These are phyloP conservation scores for Mnemiopsis leidyi DNA, from an alignment of 37 sponge, comb jelly and placozoan genomes.

Conservation along the genomic window DNA sequence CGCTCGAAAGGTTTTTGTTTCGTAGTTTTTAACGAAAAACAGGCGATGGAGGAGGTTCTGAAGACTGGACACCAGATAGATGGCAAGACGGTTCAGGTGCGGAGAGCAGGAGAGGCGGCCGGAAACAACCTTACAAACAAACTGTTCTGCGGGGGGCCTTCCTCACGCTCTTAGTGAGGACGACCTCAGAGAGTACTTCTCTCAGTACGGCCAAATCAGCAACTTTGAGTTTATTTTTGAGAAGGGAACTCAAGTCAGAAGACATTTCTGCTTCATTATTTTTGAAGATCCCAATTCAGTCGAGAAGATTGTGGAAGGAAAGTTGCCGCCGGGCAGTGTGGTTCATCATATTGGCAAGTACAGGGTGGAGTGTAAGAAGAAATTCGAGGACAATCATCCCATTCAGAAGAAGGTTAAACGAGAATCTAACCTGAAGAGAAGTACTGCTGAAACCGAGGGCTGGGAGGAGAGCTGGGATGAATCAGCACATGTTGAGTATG, in stretches of 20 bases:
- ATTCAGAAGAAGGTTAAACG: constrained; percentile 55
- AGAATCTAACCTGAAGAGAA: constrained; percentile 13
- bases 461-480: not conserved
- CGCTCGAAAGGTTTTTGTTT: constrained; percentile 65
- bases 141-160: constrained; percentile 55
- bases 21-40: constrained; percentile 37
- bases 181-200: constrained; percentile 36
- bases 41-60: not conserved
- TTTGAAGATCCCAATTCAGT: constrained; percentile 12
- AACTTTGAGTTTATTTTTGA: constrained; percentile 52
- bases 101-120: not conserved
- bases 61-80: constrained; percentile 22
- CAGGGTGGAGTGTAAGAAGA: constrained; percentile 60
- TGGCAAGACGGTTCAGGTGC: not conserved
- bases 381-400: constrained; percentile 60
- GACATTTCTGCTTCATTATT: constrained; percentile 33
- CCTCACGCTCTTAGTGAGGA: constrained; percentile 51
- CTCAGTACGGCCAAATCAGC: constrained; percentile 3
- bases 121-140: constrained; percentile 3
- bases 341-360: constrained; percentile 38
- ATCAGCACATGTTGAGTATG: not conserved
- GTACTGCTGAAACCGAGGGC: not conserved
- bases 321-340: constrained; percentile 35
- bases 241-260: constrained; percentile 29
- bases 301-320: constrained; percentile 55